phyloP scores from a whole-genome alignment of 2,113 vertebrate species.

The Argyrosomus japonicus region DNA sequence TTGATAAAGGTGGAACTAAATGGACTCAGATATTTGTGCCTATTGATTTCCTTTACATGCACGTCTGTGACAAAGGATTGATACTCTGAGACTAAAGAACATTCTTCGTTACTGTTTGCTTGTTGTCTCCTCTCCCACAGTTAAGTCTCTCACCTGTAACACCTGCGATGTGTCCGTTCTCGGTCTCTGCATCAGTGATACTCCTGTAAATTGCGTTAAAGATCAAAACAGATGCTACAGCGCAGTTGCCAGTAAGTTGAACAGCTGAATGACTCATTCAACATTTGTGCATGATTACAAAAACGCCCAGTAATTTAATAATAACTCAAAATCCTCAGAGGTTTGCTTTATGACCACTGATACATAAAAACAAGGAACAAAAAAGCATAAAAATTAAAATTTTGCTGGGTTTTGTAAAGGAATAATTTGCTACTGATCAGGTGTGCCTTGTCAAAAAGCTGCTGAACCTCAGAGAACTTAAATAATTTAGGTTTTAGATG shows the following conservation, averaged over 20 bases:
- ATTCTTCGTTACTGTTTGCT: not conserved
- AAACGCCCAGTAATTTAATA: not conserved
- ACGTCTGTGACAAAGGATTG: not conserved
- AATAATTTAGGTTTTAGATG: not conserved
- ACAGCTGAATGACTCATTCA: not conserved
- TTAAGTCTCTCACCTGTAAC: conserved; percentile 44
- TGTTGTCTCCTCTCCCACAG: conserved; percentile 17
- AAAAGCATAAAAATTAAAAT: too few relatives aligned
- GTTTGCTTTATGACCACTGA: too few relatives aligned
- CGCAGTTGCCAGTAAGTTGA: conserved; percentile 39
- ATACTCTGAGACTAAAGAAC: not conserved
- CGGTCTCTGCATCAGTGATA: conserved; percentile 2
- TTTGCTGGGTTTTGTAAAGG: too few relatives aligned
- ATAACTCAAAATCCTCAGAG: not conserved
- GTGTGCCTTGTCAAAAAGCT: too few relatives aligned
- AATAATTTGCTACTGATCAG: too few relatives aligned
- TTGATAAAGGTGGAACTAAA: conserved; percentile 10
- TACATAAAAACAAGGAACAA: too few relatives aligned
- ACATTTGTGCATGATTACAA: not conserved
- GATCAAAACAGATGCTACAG: conserved; percentile 11
- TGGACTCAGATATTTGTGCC: not conserved
- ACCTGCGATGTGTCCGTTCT: conserved; percentile 4
- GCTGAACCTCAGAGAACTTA: not conserved
- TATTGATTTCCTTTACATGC: not conserved
- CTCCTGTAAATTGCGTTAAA: conserved; percentile 13